These are phyloP conservation scores for Phrynocephalus forsythii DNA, from an alignment of 2,797 vertebrate species.

Conservation along the genomic window DNA sequence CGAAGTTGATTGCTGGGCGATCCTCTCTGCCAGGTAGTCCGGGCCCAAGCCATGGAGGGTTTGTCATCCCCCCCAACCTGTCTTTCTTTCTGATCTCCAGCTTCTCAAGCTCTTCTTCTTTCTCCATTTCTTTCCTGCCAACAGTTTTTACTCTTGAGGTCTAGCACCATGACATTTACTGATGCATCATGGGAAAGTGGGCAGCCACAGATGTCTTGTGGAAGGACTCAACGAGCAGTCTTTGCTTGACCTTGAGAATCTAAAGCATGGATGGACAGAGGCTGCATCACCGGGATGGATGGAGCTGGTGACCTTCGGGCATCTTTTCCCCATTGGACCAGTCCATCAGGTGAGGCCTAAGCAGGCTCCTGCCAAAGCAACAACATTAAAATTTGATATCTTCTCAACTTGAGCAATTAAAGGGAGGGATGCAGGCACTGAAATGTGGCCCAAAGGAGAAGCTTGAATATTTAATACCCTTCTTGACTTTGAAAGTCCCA, in stretches of 20 bases:
- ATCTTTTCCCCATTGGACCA: conserved; percentile 38
- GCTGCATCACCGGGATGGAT: too few relatives aligned
- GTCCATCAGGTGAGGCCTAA: conserved; percentile 47
- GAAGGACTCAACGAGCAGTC: neutral
- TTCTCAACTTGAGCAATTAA: conserved; percentile 67
- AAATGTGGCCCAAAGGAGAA: conserved; percentile 59
- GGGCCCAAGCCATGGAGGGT: too few relatives aligned
- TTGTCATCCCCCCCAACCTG: too few relatives aligned
- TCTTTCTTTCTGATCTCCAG: neutral
- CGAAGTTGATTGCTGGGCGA: too few relatives aligned
- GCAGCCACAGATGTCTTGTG: too few relatives aligned
- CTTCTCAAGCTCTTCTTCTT: neutral
- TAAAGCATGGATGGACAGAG: neutral
- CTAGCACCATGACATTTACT: neutral
- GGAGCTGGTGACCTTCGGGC: neutral
- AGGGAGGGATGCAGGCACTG: conserved; percentile 52
- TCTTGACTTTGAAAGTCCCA: conserved; percentile 69
- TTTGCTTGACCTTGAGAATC: neutral
- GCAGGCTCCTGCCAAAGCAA: conserved; percentile 55
- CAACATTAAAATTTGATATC: conserved; percentile 64
- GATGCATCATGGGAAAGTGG: too few relatives aligned
- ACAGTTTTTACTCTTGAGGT: neutral
- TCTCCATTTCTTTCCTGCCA: too few relatives aligned
- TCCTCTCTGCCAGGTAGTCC: too few relatives aligned
- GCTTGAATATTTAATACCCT: conserved; percentile 69